Evolutionary conservation across 2,113 vertebrate species (phyloP).

Genomic region (Muntiacus muntjak): DNA sequence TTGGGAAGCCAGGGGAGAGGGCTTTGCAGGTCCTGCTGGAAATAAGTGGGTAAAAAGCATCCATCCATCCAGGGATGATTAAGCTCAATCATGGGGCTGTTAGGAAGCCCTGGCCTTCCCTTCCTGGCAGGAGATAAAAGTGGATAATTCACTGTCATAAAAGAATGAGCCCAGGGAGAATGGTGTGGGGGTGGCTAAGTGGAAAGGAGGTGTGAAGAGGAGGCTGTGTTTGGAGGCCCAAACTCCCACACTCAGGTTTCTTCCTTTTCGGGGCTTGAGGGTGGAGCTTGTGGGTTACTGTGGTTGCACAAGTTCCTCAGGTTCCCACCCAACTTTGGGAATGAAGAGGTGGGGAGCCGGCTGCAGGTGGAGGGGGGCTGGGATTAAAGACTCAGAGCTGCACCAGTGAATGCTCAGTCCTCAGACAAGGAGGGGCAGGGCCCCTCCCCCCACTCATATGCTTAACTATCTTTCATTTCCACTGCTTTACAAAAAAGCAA

Average conservation of each 20-base stretch:
- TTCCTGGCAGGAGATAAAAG: not conserved
- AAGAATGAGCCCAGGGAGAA: not conserved
- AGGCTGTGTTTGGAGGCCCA: not conserved
- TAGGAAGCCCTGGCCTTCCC: conserved; percentile 1
- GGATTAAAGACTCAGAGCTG: not conserved
- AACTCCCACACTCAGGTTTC: not conserved
- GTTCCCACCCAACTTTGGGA: not conserved
- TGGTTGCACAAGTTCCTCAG: not conserved
- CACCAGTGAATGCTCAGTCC: not conserved
- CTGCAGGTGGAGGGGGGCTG: not conserved
- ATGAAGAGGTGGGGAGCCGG: not conserved
- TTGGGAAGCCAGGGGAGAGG: not conserved
- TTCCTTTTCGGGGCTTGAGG: not conserved
- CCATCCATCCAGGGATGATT: conserved; percentile 26
- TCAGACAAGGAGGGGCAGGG: not conserved
- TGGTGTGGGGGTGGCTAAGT: not conserved
- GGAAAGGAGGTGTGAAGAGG: not conserved
- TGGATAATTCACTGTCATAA: not conserved
- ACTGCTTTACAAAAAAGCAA: not conserved
- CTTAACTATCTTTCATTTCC: not conserved
- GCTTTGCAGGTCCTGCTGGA: not conserved
- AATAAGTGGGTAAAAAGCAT: conserved; percentile 29
- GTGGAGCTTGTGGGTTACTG: not conserved
- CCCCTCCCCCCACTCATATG: not conserved
- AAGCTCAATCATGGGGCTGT: not conserved